Conservation (phyloP, 2,113 vertebrate species). For the Sphyrna mokarran region DNA sequence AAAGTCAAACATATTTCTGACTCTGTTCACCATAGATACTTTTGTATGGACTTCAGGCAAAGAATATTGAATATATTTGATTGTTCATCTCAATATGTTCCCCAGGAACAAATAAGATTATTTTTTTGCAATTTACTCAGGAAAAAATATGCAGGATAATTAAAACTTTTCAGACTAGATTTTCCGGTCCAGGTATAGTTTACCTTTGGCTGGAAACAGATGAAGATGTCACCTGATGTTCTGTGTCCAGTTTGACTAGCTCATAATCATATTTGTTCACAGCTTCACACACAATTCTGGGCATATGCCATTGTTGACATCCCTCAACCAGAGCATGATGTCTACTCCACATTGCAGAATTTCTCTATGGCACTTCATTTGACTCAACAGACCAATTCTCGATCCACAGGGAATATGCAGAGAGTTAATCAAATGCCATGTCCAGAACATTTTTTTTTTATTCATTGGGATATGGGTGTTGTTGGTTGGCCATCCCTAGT, state of each 20-base stretch:
- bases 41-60: not conserved
- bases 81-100: not conserved
- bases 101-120: not conserved
- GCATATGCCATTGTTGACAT: not conserved
- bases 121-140: not conserved
- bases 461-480: no score
- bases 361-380: no score
- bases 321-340: no score
- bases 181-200: not conserved
- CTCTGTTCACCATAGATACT: not conserved
- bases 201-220: not conserved
- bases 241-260: not conserved
- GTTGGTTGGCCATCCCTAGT: no score
- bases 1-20: not conserved
- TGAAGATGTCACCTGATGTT: not conserved
- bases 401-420: not conserved
- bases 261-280: not conserved
- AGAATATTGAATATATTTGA: not conserved
- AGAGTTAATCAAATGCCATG: not conserved
- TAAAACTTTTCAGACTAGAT: not conserved
- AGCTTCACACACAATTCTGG: not conserved
- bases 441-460: not conserved
- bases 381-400: no score
- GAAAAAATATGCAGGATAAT: not conserved
- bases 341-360: no score